Conservation (phyloP, 2,797 vertebrate genomes). For the Sternotherus odoratus region DNA sequence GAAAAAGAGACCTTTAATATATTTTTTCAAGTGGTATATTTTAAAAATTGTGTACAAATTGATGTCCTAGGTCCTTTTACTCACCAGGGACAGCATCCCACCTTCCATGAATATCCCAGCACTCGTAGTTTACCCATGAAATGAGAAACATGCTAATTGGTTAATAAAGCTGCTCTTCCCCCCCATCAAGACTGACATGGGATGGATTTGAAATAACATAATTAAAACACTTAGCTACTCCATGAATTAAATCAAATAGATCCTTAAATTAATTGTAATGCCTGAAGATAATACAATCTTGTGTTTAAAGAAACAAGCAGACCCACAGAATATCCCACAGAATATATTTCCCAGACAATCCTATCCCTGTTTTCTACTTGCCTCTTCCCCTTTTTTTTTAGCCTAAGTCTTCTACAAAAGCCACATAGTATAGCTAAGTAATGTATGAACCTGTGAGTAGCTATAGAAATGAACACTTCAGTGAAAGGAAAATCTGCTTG, state of each 20-base stretch:
- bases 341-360: constrained; percentile 10
- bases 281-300: constrained; percentile 45
- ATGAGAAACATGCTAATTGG: constrained; percentile 3
- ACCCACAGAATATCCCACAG: not conserved
- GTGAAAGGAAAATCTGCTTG: constrained; percentile 34
- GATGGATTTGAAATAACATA: constrained; percentile 32
- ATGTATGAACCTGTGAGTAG: rapidly evolving
- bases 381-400: constrained; percentile 18
- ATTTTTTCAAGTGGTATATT: not conserved
- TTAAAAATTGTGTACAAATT: not conserved
- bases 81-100: constrained; percentile 5
- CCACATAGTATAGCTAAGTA: constrained; percentile 4
- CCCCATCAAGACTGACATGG: not conserved
- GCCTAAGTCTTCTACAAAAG: constrained; percentile 31
- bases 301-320: constrained; percentile 48
- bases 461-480: not conserved
- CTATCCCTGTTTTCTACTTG: constrained; percentile 45
- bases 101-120: not conserved
- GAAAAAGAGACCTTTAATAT: not conserved
- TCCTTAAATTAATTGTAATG: constrained; percentile 43
- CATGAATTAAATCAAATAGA: constrained; percentile 30
- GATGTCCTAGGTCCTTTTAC: not conserved
- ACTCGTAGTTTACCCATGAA: not conserved
- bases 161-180: constrained; percentile 18
- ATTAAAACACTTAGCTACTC: constrained; percentile 34